phyloP scores from a whole-genome alignment of 1,140 invertebrate species.

The Drosophila virilis region DNA sequence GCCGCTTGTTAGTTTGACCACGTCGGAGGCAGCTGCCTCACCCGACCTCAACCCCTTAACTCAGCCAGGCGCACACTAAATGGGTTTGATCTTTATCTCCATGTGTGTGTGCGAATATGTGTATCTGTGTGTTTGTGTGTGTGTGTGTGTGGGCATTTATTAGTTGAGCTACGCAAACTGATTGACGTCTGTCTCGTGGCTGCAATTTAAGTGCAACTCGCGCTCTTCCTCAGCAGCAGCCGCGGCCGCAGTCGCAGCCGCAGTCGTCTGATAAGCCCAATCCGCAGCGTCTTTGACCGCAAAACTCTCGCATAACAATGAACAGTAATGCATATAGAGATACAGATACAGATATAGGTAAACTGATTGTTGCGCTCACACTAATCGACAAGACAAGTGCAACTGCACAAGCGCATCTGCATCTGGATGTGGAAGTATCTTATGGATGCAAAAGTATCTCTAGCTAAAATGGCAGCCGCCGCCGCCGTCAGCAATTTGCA shows the following conservation, averaged over 20 bases:
- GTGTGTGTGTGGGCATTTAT: slow-evolving; percentile 39
- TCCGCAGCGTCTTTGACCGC: slow-evolving; percentile 51
- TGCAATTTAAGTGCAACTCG: slow-evolving; percentile 81
- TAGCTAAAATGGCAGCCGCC: slow-evolving; percentile 7
- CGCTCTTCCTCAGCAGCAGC: slow-evolving; percentile 41
- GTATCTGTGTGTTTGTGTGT: background rate
- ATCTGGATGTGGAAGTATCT: slow-evolving; percentile 13
- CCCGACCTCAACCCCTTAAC: background rate
- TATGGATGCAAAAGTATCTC: slow-evolving; percentile 1
- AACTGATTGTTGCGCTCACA: slow-evolving; percentile 6
- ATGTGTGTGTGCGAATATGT: slow-evolving; percentile 8
- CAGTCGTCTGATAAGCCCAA: slow-evolving; percentile 52
- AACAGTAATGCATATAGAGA: slow-evolving; percentile 5
- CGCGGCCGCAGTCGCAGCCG: background rate
- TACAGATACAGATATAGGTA: background rate
- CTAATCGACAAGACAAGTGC: slow-evolving; percentile 19
- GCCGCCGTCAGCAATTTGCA: slow-evolving; percentile 45
- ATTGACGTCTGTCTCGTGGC: slow-evolving; percentile 79
- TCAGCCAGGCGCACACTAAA: no score
- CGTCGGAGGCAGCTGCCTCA: slow-evolving; percentile 43
- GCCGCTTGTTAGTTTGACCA: slow-evolving; percentile 54
- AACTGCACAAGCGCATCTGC: background rate
- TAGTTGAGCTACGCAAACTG: slow-evolving; percentile 69
- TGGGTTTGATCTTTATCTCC: slow-evolving; percentile 66
- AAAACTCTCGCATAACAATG: slow-evolving; percentile 33